Percentiles rank a stretch among this genome's conserved stretches.
Evolutionary conservation across 2,113 vertebrate species (phyloP).

Genomic region (Sinocyclocheilus anophthalmus): DNA sequence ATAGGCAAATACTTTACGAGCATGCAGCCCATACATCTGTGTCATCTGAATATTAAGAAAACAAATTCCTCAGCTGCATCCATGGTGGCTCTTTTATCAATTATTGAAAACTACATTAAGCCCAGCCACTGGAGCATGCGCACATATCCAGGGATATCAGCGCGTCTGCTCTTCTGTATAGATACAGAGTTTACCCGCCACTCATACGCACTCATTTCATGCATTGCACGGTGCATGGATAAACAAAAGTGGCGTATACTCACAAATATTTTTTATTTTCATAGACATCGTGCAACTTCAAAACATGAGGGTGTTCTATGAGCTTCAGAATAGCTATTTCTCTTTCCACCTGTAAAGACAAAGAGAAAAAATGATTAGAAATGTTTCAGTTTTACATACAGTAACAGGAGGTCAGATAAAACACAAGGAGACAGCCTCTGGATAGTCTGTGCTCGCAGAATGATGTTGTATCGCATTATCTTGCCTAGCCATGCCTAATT

Average conservation of each 20-base stretch:
- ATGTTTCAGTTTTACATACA: conserved; percentile 7
- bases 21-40: conserved; percentile 61
- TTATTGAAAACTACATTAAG: conserved; percentile 71
- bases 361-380: conserved; percentile 26
- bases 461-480: conserved; percentile 45
- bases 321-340: conserved; percentile 99
- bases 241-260: conserved; percentile 73
- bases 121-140: conserved; percentile 52
- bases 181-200: conserved; percentile 4
- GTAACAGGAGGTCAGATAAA: conserved; percentile 1
- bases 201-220: background rate
- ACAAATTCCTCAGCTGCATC: conserved; percentile 64
- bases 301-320: conserved; percentile 96
- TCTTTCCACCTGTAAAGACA: conserved; percentile 86
- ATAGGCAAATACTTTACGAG: conserved; percentile 67
- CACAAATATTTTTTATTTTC: conserved; percentile 99
- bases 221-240: background rate
- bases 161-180: conserved; percentile 12
- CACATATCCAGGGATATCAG: conserved; percentile 23
- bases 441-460: background rate
- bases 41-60: conserved; percentile 73
- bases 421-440: background rate
- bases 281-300: conserved; percentile 98
- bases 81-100: conserved; percentile 69
- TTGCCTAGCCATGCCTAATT: conserved; percentile 48